Evolutionary conservation across 2,797 vertebrate genomes (phyloP).

Genomic region (Sternotherus odoratus): DNA sequence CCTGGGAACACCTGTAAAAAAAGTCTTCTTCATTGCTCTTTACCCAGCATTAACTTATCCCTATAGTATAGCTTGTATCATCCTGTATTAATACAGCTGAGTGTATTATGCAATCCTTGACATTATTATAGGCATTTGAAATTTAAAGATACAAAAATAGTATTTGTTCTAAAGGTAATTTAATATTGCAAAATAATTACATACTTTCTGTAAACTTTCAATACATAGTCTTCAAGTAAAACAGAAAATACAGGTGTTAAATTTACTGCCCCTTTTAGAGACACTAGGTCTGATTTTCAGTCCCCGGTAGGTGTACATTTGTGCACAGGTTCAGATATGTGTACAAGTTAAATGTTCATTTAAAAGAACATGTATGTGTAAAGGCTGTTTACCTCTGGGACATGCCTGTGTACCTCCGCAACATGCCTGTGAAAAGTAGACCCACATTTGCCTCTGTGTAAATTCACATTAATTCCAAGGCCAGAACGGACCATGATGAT

Average conservation of each 20-base stretch:
- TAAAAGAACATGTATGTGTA: neutral
- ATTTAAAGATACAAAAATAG: neutral
- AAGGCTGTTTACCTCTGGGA: neutral
- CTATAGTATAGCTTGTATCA: neutral
- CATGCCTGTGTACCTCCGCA: neutral
- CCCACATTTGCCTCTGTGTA: neutral
- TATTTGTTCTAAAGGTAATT: constrained; percentile 39
- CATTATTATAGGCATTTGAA: fast-evolving
- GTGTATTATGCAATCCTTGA: neutral
- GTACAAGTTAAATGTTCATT: neutral
- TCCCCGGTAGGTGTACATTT: neutral
- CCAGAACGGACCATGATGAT: neutral
- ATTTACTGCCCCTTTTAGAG: neutral
- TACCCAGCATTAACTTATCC: neutral
- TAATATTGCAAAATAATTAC: constrained; percentile 45
- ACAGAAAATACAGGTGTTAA: neutral
- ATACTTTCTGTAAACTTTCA: constrained; percentile 20
- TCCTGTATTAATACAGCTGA: neutral
- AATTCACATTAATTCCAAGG: neutral
- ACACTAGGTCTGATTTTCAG: neutral
- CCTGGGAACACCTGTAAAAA: neutral
- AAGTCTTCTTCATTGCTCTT: neutral
- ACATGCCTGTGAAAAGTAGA: neutral
- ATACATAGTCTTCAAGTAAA: neutral
- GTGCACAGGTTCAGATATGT: neutral